These are phyloP conservation scores for Petrocephalus sullivani DNA, from an alignment of 2,797 vertebrate genomes.

Conservation along the genomic window DNA sequence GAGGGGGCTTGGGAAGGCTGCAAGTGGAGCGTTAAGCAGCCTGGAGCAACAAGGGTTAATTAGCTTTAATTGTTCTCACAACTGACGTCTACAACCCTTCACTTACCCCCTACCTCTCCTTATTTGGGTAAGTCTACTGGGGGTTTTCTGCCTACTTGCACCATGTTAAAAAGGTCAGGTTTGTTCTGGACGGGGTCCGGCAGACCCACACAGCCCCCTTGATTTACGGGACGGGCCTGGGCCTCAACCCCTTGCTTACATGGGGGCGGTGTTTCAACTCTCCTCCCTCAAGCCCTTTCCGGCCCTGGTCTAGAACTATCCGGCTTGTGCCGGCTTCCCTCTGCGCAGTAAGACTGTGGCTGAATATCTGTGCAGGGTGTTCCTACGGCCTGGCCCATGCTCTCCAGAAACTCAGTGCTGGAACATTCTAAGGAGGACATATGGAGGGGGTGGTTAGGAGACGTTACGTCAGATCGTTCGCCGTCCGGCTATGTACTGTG, in stretches of 20 bases:
- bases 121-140: constrained; percentile 18
- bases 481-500: neutral
- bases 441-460: neutral
- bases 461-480: neutral
- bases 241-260: neutral
- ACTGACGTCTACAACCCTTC: constrained; percentile 33
- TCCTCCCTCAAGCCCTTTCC: neutral
- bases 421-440: neutral
- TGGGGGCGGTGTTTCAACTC: neutral
- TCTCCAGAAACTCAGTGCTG: neutral
- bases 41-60: constrained; percentile 55
- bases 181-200: constrained; percentile 17
- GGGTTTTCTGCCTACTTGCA: constrained; percentile 49
- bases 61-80: constrained; percentile 52
- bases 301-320: neutral
- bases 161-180: constrained; percentile 46
- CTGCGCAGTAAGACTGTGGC: neutral
- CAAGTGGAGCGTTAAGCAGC: constrained; percentile 39
- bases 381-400: neutral
- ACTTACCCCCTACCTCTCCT: neutral
- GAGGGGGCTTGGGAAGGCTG: neutral
- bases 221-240: neutral
- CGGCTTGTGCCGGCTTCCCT: constrained; percentile 4
- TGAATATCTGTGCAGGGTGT: neutral
- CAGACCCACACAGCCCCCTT: neutral